Evolutionary conservation across 2,888 invertebrate genomes (phyloP).

Genomic region (Microplitis deprimator): DNA sequence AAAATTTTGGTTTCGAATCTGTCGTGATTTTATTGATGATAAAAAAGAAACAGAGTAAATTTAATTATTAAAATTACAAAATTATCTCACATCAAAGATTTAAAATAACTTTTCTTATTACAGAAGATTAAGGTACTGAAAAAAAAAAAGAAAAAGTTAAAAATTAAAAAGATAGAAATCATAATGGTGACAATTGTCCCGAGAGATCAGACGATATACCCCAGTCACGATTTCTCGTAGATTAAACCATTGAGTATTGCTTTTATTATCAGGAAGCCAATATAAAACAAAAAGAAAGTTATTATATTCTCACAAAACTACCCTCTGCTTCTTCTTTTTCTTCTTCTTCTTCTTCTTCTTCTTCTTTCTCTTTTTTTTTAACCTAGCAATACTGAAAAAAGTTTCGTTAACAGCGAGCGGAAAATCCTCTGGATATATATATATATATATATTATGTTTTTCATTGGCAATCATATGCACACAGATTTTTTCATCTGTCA

Average conservation of each 20-base stretch:
- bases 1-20: too few species aligned
- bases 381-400: background rate
- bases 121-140: too few species aligned
- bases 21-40: too few species aligned
- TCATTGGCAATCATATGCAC: background rate
- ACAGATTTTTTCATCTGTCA: background rate
- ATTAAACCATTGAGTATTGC: constrained; percentile 49
- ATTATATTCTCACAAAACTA: constrained; percentile 51
- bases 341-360: too few species aligned
- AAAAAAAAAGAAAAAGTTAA: background rate
- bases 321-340: background rate
- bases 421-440: constrained; percentile 4
- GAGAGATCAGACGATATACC: constrained; percentile 45
- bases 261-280: constrained; percentile 45
- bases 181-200: constrained; percentile 17
- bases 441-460: constrained; percentile 11
- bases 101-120: constrained; percentile 6
- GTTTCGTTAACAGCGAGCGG: background rate
- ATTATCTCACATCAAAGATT: constrained; percentile 2
- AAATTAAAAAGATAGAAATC: background rate
- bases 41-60: background rate
- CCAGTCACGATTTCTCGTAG: constrained; percentile 51
- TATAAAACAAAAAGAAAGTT: constrained; percentile 46
- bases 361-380: too few species aligned
- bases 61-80: background rate